Conservation (phyloP, 2,113 vertebrate species). For the Serinus canaria region DNA sequence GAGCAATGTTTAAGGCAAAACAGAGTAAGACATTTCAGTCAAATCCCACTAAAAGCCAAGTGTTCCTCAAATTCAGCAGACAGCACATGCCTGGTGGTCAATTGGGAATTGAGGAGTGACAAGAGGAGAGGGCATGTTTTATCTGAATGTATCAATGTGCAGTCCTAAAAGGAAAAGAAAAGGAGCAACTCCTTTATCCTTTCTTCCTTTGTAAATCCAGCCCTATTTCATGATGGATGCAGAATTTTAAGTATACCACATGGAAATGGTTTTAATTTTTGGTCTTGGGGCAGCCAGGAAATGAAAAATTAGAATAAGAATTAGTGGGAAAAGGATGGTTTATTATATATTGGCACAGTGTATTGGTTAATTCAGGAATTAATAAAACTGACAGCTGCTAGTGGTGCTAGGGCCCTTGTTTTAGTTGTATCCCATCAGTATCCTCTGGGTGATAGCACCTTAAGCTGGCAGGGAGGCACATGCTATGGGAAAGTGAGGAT, state of each 20-base stretch:
- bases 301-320: not conserved
- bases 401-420: not conserved
- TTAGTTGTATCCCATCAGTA: not conserved
- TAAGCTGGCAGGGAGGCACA: not conserved
- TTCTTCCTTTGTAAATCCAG: not conserved
- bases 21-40: not conserved
- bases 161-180: not conserved
- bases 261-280: not conserved
- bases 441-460: not conserved
- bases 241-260: not conserved
- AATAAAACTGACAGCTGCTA: not conserved
- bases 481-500: not conserved
- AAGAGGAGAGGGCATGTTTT: not conserved
- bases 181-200: not conserved
- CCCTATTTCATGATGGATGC: not conserved
- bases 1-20: not conserved
- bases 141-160: not conserved
- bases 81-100: not conserved
- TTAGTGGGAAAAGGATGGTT: not conserved
- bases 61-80: not conserved
- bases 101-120: not conserved
- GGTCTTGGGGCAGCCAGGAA: not conserved
- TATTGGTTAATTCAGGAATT: not conserved
- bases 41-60: not conserved
- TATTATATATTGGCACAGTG: fast-evolving